Evolutionary conservation across 2,888 invertebrate species (phyloP), one percentile per base, ranked within the genome.

Genomic region (Eupithecia inturbata): DNA sequence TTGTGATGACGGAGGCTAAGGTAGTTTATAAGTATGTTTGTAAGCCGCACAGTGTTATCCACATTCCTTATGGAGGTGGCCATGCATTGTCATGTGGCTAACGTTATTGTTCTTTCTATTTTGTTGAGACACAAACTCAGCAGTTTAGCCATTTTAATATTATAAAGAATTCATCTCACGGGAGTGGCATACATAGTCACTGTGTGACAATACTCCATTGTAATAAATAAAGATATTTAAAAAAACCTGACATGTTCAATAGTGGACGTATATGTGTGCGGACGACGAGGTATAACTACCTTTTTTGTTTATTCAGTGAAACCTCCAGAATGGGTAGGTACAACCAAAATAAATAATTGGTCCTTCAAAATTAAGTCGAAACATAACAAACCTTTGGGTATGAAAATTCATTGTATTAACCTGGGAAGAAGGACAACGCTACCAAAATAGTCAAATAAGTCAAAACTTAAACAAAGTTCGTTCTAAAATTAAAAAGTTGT

Each of bases 401-500:
- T 26, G 12, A 57, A 22, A 57, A 57, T 26, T 57, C 26, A 5
- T 26, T 26, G 22, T 26, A 57, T 57, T 57, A 26, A 57, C 26
- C 57, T 26, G 26, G 26, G 26, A 57, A 57, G 14, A 57, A 14
- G 57, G 57, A 31, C 31, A 19, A 64, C 63, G n/a, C 28, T 22
- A 31, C 64, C 36, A 22, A 36, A 3, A 31, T 57, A 68, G 49
- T 63, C 16, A 33, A 68, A 71, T 71, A 74, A 74, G 31, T 57
- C 33, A 67, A 68, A 78, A 75, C 45, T 72, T 72, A 14, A 41
- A 28, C 36, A 53, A 71, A 70, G 72, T 74, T 26, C 67, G 62
- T 76, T 72, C 70, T 63, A 31, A 67, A 72, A 71, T 71, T 71
- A 76, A 71, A 67, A 76, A 73, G 62, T 71, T 67, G 68, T 71